phyloP scores from a whole-genome alignment of 2,113 vertebrate species.

The Elanoides forficatus region DNA sequence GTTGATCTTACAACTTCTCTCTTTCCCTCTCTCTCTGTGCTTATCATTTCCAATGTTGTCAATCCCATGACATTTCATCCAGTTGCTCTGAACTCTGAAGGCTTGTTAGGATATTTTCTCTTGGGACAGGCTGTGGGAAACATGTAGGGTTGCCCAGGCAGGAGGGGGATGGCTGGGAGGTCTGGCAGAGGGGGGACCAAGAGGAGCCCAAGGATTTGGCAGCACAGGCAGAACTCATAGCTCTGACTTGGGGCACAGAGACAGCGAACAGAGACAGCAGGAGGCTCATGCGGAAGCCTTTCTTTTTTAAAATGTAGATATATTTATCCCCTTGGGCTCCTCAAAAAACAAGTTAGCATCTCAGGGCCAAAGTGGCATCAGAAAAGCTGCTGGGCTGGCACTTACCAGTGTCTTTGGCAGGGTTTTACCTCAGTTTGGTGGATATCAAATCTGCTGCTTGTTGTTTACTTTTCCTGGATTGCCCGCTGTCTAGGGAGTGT shows the following conservation, averaged over 20 bases:
- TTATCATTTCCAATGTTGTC: slow-evolving; percentile 56
- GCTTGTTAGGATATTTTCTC: slow-evolving; percentile 35
- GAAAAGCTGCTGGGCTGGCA: slow-evolving; percentile 51
- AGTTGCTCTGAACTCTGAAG: slow-evolving; percentile 63
- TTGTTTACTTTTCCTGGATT: slow-evolving; percentile 64
- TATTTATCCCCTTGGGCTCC: not conserved
- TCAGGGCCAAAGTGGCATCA: slow-evolving; percentile 57
- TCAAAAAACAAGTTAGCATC: slow-evolving; percentile 49
- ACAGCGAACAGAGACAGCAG: not conserved
- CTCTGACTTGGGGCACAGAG: not conserved
- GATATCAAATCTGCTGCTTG: slow-evolving; percentile 53
- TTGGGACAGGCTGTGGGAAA: slow-evolving; percentile 17
- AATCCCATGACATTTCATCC: slow-evolving; percentile 78
- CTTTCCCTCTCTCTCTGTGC: not conserved
- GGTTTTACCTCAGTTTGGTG: slow-evolving; percentile 47
- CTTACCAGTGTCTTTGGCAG: slow-evolving; percentile 50
- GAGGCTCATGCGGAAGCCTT: not conserved
- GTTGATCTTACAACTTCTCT: slow-evolving; percentile 27
- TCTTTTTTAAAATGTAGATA: not conserved
- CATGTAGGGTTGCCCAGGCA: not conserved
- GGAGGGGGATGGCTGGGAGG: not conserved
- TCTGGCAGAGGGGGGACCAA: not conserved
- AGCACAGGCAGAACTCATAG: not conserved
- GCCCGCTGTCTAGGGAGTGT: slow-evolving; percentile 37
- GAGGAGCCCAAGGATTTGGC: not conserved